phyloP scores from a whole-genome alignment of 2,113 vertebrate genomes.

The Nannospalax galili region DNA sequence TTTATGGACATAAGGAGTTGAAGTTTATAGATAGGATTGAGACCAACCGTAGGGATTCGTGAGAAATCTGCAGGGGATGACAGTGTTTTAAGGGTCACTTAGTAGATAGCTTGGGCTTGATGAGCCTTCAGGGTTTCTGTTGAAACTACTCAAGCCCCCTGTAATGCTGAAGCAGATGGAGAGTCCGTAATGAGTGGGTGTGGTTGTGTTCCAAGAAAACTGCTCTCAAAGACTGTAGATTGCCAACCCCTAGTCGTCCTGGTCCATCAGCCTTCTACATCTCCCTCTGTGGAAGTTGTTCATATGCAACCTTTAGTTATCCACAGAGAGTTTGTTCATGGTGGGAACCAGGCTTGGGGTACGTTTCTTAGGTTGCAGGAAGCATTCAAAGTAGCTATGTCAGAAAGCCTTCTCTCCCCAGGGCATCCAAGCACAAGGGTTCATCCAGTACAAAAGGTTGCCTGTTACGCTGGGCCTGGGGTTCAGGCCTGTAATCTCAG shows the following conservation, averaged over 20 bases:
- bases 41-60: neutral
- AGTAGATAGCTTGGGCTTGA: neutral
- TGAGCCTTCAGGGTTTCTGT: neutral
- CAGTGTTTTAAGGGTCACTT: neutral
- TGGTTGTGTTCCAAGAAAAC: neutral
- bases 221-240: neutral
- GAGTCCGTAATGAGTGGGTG: neutral
- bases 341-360: too few relatives aligned
- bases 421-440: too few relatives aligned
- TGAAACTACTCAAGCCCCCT: neutral
- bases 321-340: neutral
- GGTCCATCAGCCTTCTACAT: neutral
- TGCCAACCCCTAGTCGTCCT: neutral
- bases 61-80: neutral
- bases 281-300: neutral
- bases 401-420: neutral
- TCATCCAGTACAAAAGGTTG: neutral
- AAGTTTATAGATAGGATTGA: neutral
- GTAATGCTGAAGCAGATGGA: neutral
- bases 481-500: neutral
- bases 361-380: neutral
- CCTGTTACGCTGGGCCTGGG: neutral
- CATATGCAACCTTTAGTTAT: neutral
- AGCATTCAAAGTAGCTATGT: neutral
- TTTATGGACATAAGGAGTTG: neutral